Conservation (phyloP, 2,113 vertebrate species). For the Salminus brasiliensis region DNA sequence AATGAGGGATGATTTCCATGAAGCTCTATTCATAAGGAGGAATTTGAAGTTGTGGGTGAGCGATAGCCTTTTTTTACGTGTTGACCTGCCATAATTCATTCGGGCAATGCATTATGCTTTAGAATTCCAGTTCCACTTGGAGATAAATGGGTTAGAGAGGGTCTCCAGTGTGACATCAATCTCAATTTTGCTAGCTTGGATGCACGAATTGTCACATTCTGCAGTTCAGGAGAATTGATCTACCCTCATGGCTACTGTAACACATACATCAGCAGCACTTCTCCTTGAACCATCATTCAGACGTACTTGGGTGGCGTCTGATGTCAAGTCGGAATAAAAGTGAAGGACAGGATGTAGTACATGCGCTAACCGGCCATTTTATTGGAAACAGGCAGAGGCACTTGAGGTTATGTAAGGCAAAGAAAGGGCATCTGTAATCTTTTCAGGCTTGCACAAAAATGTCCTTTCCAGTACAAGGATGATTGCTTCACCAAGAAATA, state of each 20-base stretch:
- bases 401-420: background rate
- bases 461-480: background rate
- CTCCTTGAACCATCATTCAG: slow-evolving; percentile 1
- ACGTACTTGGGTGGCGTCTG: background rate
- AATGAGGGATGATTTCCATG: slow-evolving; percentile 26
- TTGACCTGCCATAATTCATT: slow-evolving; percentile 42
- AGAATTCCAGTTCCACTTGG: slow-evolving; percentile 26
- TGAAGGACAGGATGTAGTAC: background rate
- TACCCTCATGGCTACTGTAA: background rate
- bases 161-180: slow-evolving; percentile 33
- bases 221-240: slow-evolving; percentile 37
- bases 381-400: background rate
- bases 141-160: slow-evolving; percentile 22
- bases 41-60: slow-evolving; percentile 24
- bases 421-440: background rate
- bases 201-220: slow-evolving; percentile 47
- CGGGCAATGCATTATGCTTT: slow-evolving; percentile 9
- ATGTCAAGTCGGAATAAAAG: background rate
- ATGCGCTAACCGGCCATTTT: background rate
- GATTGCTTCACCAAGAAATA: too few relatives aligned
- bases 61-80: slow-evolving; percentile 32
- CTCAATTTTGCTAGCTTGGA: slow-evolving; percentile 42
- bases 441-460: too few relatives aligned
- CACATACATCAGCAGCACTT: slow-evolving; percentile 28
- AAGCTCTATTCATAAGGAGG: slow-evolving; percentile 37